Evolutionary conservation across 2,113 vertebrate genomes (phyloP).

Genomic region (Amazona guildingii): DNA sequence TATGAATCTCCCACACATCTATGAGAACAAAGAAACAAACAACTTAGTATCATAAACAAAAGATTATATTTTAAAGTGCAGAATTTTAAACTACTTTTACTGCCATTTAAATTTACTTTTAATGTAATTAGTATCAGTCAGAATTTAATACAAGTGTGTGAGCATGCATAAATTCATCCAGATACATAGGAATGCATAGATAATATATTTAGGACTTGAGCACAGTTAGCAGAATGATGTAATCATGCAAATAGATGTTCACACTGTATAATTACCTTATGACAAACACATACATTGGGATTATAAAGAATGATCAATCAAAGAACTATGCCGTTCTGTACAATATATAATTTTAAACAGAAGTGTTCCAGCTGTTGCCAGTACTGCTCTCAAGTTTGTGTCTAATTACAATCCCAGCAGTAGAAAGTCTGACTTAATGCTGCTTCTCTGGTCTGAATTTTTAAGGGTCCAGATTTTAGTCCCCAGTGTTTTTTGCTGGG

Average conservation of each 20-base stretch:
- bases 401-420: neutral
- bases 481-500: neutral
- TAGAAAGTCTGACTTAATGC: neutral
- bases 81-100: neutral
- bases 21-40: neutral
- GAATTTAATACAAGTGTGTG: neutral
- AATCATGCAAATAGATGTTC: neutral
- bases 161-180: neutral
- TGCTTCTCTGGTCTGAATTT: neutral
- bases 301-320: constrained; percentile 48
- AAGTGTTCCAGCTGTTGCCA: constrained; percentile 43
- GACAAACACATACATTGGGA: constrained; percentile 32
- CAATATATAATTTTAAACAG: constrained; percentile 39
- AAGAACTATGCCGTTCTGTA: neutral
- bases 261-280: constrained; percentile 32
- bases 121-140: neutral
- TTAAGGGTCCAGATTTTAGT: neutral
- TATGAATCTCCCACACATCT: constrained; percentile 10
- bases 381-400: constrained; percentile 2
- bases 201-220: constrained; percentile 4
- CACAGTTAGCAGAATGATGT: neutral
- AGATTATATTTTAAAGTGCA: neutral
- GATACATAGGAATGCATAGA: neutral
- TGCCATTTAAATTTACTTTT: neutral
- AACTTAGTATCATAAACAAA: neutral